Evolutionary conservation across 2,888 invertebrate genomes (phyloP), one percentile per base, ranked within the genome.

Genomic region (Oscheius sp.): DNA sequence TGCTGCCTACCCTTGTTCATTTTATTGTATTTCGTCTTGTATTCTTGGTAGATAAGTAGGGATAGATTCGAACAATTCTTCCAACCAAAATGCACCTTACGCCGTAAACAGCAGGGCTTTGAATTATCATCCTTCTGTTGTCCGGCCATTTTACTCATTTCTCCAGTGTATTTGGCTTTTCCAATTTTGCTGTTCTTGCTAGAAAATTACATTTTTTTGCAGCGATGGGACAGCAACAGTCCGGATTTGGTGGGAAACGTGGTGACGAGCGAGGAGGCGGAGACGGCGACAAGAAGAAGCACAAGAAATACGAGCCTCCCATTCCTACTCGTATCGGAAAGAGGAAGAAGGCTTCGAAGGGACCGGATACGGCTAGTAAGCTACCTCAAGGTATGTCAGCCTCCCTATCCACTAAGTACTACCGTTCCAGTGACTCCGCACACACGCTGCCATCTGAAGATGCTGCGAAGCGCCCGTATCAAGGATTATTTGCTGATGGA

Each of bases 401-500:
- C 21, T 21, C 21, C 21, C 21, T 21, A 21, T 21, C 21, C 21
- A 21, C 0, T 21, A 21, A 42, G 2, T 0, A 7, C 3, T 63
- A 7, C 7, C 50, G 63, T 48, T 50, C 47, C 87, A 92, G 97
- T 99, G 2, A 98, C 98, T 7, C 99, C 99, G 21, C 96, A 99
- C 90, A 96, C 98, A 4, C 93, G 96, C 90, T 99, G 99, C 90
- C 93, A 97, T 73, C 91, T 99, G 79, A 98, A 97, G 90, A 91
- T 97, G 76, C 91, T 99, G 59, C 98, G 99, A 90, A 91, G 96
- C 74, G 98, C 99, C 90, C 93, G 99, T 80, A 98, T 99, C 84
- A 99, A 99, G 91, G 99, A 99, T 92, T 99, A 96, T 90, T 91
- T 99, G 4, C 91, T 99, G 81, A 96, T 99, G 97, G 99, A 99